Percentiles rank a stretch among this genome's conserved stretches.
Conservation (phyloP, 2,113 vertebrate species). For the Catharus fuscescens region DNA sequence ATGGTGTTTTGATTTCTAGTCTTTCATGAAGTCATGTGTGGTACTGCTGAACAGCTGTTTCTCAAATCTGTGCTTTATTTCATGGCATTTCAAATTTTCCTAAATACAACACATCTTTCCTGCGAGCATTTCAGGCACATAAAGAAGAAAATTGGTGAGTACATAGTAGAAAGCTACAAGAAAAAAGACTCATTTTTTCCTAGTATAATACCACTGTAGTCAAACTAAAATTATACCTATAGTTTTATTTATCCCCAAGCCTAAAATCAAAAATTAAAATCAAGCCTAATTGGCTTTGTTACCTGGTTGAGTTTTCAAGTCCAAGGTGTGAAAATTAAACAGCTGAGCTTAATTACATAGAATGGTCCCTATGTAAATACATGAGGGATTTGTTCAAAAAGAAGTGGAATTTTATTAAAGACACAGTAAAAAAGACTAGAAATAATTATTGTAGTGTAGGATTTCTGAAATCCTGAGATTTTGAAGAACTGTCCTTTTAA, state of each 20-base stretch:
- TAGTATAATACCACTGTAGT: background rate
- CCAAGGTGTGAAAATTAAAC: background rate
- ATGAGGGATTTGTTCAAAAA: background rate
- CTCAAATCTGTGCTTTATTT: background rate
- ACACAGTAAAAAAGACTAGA: background rate
- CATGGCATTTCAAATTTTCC: constrained; percentile 30
- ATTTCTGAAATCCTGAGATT: background rate
- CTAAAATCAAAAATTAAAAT: background rate
- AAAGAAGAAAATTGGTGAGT: constrained; percentile 99
- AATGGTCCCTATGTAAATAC: background rate
- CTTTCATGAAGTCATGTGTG: background rate
- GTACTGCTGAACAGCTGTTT: background rate
- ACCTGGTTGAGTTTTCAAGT: background rate
- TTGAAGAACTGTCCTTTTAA: background rate
- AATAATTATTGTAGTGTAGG: background rate
- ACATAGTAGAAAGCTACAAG: background rate
- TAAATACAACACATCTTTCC: constrained; percentile 86
- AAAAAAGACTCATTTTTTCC: background rate
- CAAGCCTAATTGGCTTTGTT: background rate
- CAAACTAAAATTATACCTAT: background rate
- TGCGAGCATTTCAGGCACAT: constrained; percentile 93
- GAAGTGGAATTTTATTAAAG: background rate
- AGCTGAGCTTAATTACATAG: background rate
- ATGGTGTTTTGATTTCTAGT: background rate
- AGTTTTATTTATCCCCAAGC: background rate